phyloP scores from a whole-genome alignment of 2,797 vertebrate genomes.

The Aphelocoma californica region DNA sequence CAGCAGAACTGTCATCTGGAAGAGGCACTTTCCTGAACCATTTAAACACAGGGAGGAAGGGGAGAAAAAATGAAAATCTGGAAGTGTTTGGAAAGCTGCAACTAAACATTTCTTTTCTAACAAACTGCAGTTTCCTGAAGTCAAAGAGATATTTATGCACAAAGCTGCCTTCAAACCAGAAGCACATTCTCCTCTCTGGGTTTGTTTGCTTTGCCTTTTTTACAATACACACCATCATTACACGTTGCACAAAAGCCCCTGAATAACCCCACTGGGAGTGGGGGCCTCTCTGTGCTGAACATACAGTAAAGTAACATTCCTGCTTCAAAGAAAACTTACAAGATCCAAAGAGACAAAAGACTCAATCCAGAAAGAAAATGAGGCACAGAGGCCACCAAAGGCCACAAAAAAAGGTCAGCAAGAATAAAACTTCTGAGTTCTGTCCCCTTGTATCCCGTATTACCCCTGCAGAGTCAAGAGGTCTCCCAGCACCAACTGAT shows the following conservation, averaged over 20 bases:
- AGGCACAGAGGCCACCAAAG: not conserved
- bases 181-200: not conserved
- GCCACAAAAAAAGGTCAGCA: slow-evolving; percentile 10
- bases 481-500: not conserved
- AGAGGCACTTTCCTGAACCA: not conserved
- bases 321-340: slow-evolving; percentile 30
- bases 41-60: not conserved
- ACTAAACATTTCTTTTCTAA: not conserved
- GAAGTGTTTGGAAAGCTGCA: not conserved
- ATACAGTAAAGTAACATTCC: not conserved
- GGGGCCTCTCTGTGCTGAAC: not conserved
- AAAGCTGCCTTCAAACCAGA: not conserved
- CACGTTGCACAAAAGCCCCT: not conserved
- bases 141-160: not conserved
- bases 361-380: not conserved
- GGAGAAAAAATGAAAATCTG: not conserved
- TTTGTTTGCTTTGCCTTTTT: slow-evolving; percentile 14
- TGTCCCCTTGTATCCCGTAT: not conserved
- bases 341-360: slow-evolving; percentile 3
- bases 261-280: not conserved
- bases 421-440: not conserved
- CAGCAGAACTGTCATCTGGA: not conserved
- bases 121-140: not conserved
- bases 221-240: not conserved
- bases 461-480: not conserved